A percentile compares a stretch with the other conserved stretches of the same genome.
Conservation (phyloP, 2,888 invertebrate genomes). For the Bellardia bayeri region DNA sequence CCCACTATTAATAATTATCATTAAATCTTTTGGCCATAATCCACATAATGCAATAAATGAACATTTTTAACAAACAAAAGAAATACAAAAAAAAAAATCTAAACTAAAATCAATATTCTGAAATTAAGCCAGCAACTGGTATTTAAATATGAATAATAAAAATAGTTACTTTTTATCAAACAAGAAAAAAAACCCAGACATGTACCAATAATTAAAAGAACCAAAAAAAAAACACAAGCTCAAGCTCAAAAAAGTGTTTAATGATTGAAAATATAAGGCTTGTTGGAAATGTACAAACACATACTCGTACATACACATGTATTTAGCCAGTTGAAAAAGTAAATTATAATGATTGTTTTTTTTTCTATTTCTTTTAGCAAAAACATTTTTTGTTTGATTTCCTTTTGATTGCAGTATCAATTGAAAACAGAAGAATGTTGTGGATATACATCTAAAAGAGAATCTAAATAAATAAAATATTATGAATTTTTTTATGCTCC, state of each 20-base stretch:
- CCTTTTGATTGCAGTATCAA: not conserved
- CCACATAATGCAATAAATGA: not conserved
- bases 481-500: conserved; percentile 50
- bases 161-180: not conserved
- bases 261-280: no score
- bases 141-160: not conserved
- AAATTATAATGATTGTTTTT: not conserved
- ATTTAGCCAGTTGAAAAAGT: no score
- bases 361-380: not conserved
- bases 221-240: no score
- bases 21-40: conserved; percentile 5
- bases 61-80: conserved; percentile 1
- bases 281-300: no score
- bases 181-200: not conserved
- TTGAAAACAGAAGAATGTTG: not conserved
- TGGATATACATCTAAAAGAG: not conserved
- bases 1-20: conserved; percentile 9
- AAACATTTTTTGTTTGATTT: conserved; percentile 14
- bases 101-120: not conserved
- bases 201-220: not conserved
- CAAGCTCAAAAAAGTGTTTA: no score
- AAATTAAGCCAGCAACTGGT: not conserved
- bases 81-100: not conserved
- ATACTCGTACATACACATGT: no score
- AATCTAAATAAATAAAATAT: conserved; percentile 1